Conservation (phyloP, 2,888 invertebrate genomes). For the Ecliptopera silaceata region DNA sequence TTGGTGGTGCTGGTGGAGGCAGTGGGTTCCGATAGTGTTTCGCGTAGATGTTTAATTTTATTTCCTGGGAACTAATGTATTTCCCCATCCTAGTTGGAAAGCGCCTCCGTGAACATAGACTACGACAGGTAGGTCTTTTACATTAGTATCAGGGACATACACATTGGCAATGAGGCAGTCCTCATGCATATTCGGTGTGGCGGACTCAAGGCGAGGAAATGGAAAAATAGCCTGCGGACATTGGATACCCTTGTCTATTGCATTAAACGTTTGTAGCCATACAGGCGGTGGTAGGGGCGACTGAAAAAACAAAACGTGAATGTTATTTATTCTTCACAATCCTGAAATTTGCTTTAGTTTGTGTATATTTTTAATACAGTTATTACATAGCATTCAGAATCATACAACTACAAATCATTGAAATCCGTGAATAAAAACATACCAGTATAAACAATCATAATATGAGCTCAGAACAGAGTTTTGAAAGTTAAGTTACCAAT, state of each 20-base stretch:
- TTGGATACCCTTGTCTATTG: background rate
- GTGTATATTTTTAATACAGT: no score
- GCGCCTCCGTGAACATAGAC: conserved; percentile 50
- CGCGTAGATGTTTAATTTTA: conserved; percentile 50
- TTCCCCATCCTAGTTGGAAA: conserved; percentile 39
- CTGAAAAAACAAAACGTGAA: conserved; percentile 47
- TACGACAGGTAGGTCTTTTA: conserved; percentile 44
- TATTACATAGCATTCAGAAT: no score
- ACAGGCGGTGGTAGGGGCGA: conserved; percentile 44
- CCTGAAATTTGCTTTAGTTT: no score
- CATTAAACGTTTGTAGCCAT: conserved; percentile 1
- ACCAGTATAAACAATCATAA: no score
- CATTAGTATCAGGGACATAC: conserved; percentile 53
- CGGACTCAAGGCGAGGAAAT: no score
- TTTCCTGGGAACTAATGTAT: conserved; percentile 24
- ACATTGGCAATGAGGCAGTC: conserved; percentile 62
- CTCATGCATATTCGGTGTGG: conserved; percentile 37
- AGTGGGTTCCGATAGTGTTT: conserved; percentile 46
- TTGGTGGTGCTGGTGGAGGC: conserved; percentile 36
- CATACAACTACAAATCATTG: no score
- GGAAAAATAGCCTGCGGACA: background rate
- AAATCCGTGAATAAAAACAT: no score
- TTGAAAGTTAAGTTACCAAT: no score
- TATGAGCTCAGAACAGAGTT: no score
- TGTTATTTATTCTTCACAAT: no score